A percentile compares a stretch with the other conserved stretches of the same genome.
Evolutionary conservation across 2,113 vertebrate species (phyloP).

Genomic region (Callipepla californica): DNA sequence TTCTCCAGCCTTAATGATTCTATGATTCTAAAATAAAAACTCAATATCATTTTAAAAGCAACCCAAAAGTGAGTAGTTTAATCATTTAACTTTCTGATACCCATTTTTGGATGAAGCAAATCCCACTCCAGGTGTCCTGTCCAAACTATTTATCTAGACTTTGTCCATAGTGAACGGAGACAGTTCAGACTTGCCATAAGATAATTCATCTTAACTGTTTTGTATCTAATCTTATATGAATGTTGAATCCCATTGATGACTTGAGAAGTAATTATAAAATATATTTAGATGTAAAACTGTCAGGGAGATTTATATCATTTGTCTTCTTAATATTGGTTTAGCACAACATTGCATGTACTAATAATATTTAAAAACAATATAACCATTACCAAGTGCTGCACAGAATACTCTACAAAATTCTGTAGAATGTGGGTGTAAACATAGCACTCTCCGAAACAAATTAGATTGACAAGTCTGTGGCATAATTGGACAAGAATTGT

Average conservation of each 20-base stretch:
- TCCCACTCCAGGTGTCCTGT: not conserved
- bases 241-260: not conserved
- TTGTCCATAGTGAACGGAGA: not conserved
- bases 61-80: not conserved
- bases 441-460: not conserved
- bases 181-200: not conserved
- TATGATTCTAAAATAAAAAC: not conserved
- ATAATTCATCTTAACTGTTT: not conserved
- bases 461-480: not conserved
- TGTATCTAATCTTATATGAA: not conserved
- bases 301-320: not conserved
- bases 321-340: not conserved
- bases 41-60: not conserved
- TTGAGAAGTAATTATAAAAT: not conserved
- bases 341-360: not conserved
- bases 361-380: not conserved
- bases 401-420: not conserved
- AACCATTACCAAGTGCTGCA: not conserved
- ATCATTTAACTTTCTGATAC: not conserved
- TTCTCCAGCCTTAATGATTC: too few species aligned
- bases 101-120: not conserved
- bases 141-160: not conserved
- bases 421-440: not conserved
- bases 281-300: not conserved
- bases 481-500: not conserved